These are phyloP conservation scores for Wasmannia auropunctata DNA, from an alignment of 1,140 invertebrate genomes.

Conservation along the genomic window DNA sequence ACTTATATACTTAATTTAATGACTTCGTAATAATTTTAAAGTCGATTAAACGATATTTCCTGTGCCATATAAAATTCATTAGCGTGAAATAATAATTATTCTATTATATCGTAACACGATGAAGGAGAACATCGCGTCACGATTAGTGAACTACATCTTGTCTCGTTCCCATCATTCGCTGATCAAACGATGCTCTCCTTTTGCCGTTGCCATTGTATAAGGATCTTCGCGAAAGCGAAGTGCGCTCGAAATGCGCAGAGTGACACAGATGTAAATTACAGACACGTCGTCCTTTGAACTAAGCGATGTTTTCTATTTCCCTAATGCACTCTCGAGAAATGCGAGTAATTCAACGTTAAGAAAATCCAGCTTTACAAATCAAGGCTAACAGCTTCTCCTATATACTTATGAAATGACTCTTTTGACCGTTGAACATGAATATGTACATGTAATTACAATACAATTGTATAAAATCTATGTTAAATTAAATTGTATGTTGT, in stretches of 20 bases:
- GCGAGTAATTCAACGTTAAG: slow-evolving; percentile 7
- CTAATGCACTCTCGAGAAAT: slow-evolving; percentile 27
- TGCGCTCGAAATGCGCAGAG: neutral
- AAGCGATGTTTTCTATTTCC: slow-evolving; percentile 28
- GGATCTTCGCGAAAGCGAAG: slow-evolving; percentile 6
- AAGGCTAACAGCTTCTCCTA: neutral
- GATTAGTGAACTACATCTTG: slow-evolving; percentile 30
- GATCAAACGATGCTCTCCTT: slow-evolving; percentile 29
- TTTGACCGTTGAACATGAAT: neutral
- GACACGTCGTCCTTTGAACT: neutral
- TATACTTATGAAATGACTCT: neutral
- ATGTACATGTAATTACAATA: neutral
- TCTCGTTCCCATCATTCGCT: slow-evolving; percentile 11
- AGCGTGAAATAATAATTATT: neutral
- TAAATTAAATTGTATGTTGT: too few species aligned
- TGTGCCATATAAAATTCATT: neutral
- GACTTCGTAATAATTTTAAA: neutral
- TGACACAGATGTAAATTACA: slow-evolving; percentile 42
- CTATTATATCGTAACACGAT: neutral
- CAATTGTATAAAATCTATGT: neutral
- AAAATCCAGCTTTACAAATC: neutral
- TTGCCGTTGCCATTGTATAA: slow-evolving; percentile 16
- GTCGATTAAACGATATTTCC: neutral
- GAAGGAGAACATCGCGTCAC: neutral
- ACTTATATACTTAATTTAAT: neutral